Percentiles rank a stretch among this genome's conserved stretches.
phyloP scores from a whole-genome alignment of 2,113 vertebrate genomes.

The Cyprichromis sp. region DNA sequence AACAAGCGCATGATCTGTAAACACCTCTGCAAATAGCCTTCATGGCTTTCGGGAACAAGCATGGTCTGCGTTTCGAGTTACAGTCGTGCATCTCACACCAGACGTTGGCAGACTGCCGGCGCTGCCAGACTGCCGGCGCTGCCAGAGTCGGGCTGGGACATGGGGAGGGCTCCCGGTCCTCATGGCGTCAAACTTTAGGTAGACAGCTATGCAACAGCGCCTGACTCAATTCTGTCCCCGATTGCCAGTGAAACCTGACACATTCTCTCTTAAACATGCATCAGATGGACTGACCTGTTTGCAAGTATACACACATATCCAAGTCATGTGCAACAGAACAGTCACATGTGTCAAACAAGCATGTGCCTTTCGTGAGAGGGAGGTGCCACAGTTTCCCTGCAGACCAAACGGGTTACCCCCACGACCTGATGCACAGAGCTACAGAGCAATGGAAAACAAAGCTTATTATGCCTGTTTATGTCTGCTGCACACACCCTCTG shows the following conservation, averaged over 20 bases:
- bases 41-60: not conserved
- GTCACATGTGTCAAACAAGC: not conserved
- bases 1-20: conserved; percentile 63
- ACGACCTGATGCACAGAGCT: conserved; percentile 12
- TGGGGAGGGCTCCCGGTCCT: not conserved
- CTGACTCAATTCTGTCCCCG: not conserved
- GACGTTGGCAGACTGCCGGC: not conserved
- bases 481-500: not conserved
- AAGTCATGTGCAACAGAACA: not conserved
- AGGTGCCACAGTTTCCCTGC: not conserved
- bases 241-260: not conserved
- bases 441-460: conserved; percentile 28
- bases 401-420: conserved; percentile 22
- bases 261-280: not conserved
- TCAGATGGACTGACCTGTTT: not conserved
- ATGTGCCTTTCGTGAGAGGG: not conserved
- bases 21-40: conserved; percentile 67
- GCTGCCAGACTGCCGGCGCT: not conserved
- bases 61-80: conserved; percentile 37
- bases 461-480: not conserved
- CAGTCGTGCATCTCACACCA: not conserved
- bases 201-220: not conserved
- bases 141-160: not conserved
- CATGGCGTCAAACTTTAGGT: not conserved
- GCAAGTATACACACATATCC: not conserved